A percentile compares a stretch with the other conserved stretches of the same genome.
These are phyloP conservation scores for Tylochromis polylepis DNA, from an alignment of 2,113 vertebrate species.

Conservation along the genomic window DNA sequence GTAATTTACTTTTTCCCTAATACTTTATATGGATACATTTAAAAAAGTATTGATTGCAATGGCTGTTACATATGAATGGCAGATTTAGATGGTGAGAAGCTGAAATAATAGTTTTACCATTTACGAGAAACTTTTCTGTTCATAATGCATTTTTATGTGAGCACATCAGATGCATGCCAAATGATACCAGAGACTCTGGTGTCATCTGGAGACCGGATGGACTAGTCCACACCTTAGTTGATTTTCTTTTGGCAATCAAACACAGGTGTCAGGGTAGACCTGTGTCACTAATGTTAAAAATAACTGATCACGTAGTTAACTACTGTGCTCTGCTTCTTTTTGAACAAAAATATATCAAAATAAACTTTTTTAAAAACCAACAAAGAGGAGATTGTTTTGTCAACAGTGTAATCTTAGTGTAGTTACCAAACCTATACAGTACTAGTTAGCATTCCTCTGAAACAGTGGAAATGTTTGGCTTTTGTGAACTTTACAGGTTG, in stretches of 20 bases:
- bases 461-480: background rate
- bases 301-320: background rate
- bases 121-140: background rate
- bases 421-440: rapidly evolving
- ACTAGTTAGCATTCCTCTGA: background rate
- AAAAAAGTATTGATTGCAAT: background rate
- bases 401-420: background rate
- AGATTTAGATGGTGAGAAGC: background rate
- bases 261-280: background rate
- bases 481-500: background rate
- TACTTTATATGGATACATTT: background rate
- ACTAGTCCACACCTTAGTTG: too few relatives aligned
- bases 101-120: background rate
- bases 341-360: background rate
- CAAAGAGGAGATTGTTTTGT: background rate
- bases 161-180: too few relatives aligned
- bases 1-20: background rate
- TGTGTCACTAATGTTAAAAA: background rate
- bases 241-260: background rate
- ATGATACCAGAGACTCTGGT: background rate
- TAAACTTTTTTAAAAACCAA: background rate
- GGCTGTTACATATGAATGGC: background rate
- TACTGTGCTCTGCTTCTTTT: background rate
- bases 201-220: background rate
- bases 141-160: background rate